Evolutionary conservation across 2,113 vertebrate species (phyloP).

Genomic region (Hystrix brachyura): DNA sequence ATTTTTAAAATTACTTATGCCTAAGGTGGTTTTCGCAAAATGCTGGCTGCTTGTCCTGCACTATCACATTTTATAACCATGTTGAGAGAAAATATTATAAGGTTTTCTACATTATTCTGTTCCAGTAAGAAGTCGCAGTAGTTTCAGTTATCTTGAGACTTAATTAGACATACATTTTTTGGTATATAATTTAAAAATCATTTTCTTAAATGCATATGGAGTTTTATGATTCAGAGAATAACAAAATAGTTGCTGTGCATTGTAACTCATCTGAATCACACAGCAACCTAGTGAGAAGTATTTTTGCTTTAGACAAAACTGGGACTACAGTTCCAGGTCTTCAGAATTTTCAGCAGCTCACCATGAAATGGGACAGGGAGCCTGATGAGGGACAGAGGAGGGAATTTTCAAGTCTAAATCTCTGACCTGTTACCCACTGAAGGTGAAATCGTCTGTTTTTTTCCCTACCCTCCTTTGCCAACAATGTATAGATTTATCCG

Average conservation of each 20-base stretch:
- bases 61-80: not conserved
- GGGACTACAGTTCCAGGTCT: not conserved
- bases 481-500: not conserved
- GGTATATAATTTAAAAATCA: not conserved
- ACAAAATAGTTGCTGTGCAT: not conserved
- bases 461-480: not conserved
- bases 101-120: not conserved
- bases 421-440: too few relatives aligned
- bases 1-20: not conserved
- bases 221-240: not conserved
- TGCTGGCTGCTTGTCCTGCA: not conserved
- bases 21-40: not conserved
- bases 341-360: not conserved
- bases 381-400: too few relatives aligned
- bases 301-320: not conserved
- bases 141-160: not conserved
- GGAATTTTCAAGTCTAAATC: too few relatives aligned
- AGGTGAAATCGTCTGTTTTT: not conserved
- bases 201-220: not conserved
- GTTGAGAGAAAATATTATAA: slow-evolving; percentile 19
- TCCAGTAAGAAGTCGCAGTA: not conserved
- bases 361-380: not conserved
- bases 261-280: not conserved
- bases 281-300: not conserved
- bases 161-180: not conserved